phyloP scores from a whole-genome alignment of 2,888 invertebrate species.

The Litoditis marina region DNA sequence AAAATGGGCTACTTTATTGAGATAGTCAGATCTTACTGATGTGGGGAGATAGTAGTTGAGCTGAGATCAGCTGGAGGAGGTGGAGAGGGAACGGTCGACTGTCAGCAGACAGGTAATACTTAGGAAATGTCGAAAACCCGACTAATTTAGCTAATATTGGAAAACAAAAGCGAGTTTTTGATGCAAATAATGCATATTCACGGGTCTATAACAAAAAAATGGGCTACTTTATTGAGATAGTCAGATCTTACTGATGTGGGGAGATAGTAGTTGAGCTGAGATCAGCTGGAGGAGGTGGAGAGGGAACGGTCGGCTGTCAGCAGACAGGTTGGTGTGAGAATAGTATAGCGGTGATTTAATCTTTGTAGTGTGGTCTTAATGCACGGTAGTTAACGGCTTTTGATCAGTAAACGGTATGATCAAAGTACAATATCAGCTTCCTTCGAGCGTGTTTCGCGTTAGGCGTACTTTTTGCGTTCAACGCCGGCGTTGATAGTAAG shows the following conservation, averaged over 20 bases:
- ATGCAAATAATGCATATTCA: too few species aligned
- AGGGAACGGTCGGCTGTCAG: constrained; percentile 6
- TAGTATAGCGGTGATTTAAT: too few species aligned
- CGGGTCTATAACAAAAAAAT: too few species aligned
- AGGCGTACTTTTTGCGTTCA: too few species aligned
- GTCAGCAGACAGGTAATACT: constrained; percentile 1
- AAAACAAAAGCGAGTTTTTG: too few species aligned
- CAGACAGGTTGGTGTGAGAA: neutral
- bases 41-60: constrained; percentile 11
- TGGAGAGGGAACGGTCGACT: constrained; percentile 5
- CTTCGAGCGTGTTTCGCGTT: too few species aligned
- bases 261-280: constrained; percentile 5
- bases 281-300: constrained; percentile 11
- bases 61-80: constrained; percentile 8
- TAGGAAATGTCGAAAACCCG: too few species aligned
- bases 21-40: constrained; percentile 2
- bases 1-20: constrained; percentile 6
- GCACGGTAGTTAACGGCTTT: too few species aligned
- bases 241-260: constrained; percentile 6
- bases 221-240: constrained; percentile 6
- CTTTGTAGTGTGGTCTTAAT: too few species aligned
- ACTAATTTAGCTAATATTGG: too few species aligned
- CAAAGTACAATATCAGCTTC: too few species aligned
- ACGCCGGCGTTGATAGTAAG: neutral
- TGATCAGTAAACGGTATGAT: too few species aligned